Evolutionary conservation across 2,888 invertebrate genomes (phyloP), one percentile per base, ranked within the genome.

Genomic region (Fragum fragum): DNA sequence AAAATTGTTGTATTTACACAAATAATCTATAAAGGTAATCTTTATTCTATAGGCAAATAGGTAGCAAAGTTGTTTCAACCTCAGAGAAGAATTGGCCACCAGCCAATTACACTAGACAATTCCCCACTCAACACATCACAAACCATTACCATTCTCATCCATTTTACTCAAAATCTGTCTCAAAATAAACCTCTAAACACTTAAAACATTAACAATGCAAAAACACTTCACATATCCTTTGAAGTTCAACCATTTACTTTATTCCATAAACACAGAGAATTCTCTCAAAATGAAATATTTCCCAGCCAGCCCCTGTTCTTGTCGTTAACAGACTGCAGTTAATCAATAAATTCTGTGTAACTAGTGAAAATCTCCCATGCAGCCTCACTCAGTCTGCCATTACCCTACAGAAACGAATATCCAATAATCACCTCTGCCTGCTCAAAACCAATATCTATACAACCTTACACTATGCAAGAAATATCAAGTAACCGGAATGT

Each of bases 291-390:
- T 47, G n/a, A 47, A 47, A 18, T 47, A 9, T 47, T 47, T n/a
- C n/a, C 47, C 47, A 47, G 47, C 47, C 32, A 47, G 47, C 57
- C 5, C 11, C 57, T n/a, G 28, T 26, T 32, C 61, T 61, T 32
- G 2, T 6, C 36, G 36, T 14, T 36, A 21, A 36, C 66, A 66
- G 66, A 66, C 66, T 16, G 42, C 42, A 16, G 42, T 42, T 36
- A 66, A 66, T 66, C 66, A 66, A 66, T 66, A 66, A 42, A 23
- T 32, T 66, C 66, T 66, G 66, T 66, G 66, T 66, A 66, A 66
- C 42, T 42, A 42, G 23, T 42, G 26, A 23, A 66, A 66, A 66
- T 66, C 29, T 66, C 66, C 66, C 39, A 39, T 47, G 47, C 47
- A 47, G 16, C 47, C 47, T 47, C 47, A 18, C 47, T 47, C 47